A percentile compares a stretch with the other conserved stretches of the same genome.
Evolutionary conservation across 1,140 invertebrate genomes (phyloP).

Genomic region (Lycorma delicatula): DNA sequence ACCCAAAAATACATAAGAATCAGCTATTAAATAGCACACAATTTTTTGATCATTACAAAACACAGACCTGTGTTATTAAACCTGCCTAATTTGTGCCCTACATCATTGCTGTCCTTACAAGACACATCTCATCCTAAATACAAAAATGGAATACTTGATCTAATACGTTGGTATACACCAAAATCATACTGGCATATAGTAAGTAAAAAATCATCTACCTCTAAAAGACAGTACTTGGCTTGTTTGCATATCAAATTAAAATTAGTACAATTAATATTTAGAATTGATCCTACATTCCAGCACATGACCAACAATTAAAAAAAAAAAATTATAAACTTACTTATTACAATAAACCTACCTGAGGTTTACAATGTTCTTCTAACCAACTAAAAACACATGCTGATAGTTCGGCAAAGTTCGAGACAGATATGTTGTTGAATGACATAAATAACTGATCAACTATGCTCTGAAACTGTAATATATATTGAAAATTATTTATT

Average conservation of each 20-base stretch:
- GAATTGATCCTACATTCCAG: background rate
- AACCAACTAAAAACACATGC: conserved; percentile 92
- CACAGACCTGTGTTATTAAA: too few relatives aligned
- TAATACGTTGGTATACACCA: background rate
- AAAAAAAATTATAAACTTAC: background rate
- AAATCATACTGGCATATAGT: background rate
- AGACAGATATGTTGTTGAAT: conserved; percentile 79
- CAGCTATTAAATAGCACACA: too few relatives aligned
- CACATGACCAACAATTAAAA: background rate
- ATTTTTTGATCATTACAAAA: too few relatives aligned
- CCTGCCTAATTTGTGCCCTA: too few relatives aligned
- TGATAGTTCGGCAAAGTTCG: conserved; percentile 87
- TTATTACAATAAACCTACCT: conserved; percentile 34
- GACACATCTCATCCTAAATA: too few relatives aligned
- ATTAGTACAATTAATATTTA: background rate
- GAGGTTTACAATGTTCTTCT: conserved; percentile 94
- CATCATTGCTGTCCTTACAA: too few relatives aligned
- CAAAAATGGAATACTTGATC: too few relatives aligned
- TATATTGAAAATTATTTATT: too few relatives aligned
- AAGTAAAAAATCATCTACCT: background rate
- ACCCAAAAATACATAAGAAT: too few relatives aligned
- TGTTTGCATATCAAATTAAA: background rate
- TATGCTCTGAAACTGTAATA: conserved; percentile 85
- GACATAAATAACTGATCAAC: conserved; percentile 90
- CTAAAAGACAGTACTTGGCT: background rate